Evolutionary conservation across 2,888 invertebrate genomes (phyloP), one percentile per base, ranked within the genome.

Genomic region (Xanthorhoe designata): DNA sequence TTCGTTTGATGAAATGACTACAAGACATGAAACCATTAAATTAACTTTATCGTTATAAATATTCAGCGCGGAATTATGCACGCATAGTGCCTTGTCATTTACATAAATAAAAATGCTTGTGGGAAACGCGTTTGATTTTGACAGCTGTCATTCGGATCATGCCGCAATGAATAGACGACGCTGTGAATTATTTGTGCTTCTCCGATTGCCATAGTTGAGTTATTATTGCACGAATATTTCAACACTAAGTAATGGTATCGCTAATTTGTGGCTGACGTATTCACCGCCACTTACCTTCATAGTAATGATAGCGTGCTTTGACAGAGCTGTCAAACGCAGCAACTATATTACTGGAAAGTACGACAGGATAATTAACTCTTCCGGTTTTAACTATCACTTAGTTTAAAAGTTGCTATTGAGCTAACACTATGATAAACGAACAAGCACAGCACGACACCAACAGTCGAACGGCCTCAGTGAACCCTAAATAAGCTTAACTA

Each of bases 401-500:
- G 7, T 32, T 53, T 38, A 54, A 35, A 49, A 55, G 32, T 53
- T 53, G 51, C 35, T 58, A 32, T 47, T 29, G 19, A 55, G 42
- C 56, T 47, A 47, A 17, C 38, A 61, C 64, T 73, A 75, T 71
- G 72, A 69, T 74, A 19, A 45, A 19, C 66, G 64, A 61, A 66
- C 52, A 71, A 71, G 71, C 72, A 71, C 72, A 71, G 70, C 52
- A 74, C 75, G 74, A 75, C 80, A 74, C 53, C 70, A 71, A 72
- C 78, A 74, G 72, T 75, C 76, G 72, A 72, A 63, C 75, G 72
- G 74, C 75, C 77, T 71, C 75, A 72, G 77, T 76, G 85, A 83
- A 82, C 79, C 81, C 88, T 88, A 88, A 81, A 83, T 85, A 89
- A 90, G 88, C 91, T 89, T 90, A 89, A 88, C 86, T 92, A 92